phyloP scores from a whole-genome alignment of 1,140 invertebrate genomes.

The Cotesia vestalis region DNA sequence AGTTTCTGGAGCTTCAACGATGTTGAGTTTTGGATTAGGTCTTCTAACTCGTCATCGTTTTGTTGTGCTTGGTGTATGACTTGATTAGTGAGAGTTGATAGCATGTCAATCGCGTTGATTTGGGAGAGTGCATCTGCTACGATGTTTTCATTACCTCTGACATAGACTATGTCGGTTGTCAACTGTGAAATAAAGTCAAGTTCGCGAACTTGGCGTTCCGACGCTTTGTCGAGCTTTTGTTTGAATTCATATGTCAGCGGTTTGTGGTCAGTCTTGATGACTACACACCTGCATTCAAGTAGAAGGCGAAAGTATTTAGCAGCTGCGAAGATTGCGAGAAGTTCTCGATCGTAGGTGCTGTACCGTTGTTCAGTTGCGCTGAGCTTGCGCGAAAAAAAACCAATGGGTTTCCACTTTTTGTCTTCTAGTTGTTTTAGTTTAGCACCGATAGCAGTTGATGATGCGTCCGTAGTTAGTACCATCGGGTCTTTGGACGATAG shows the following conservation, averaged over 20 bases:
- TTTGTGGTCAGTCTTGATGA: slow-evolving; percentile 42
- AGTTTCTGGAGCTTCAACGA: slow-evolving; percentile 29
- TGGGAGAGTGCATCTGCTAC: slow-evolving; percentile 48
- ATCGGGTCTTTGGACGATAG: slow-evolving; percentile 3
- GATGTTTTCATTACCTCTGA: slow-evolving; percentile 46
- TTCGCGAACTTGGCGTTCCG: slow-evolving; percentile 37
- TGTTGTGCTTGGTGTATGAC: slow-evolving; percentile 42
- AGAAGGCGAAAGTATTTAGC: slow-evolving; percentile 37
- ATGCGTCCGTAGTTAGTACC: slow-evolving; percentile 5
- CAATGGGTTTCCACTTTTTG: slow-evolving; percentile 40
- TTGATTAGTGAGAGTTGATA: slow-evolving; percentile 26
- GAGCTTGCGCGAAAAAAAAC: slow-evolving; percentile 46
- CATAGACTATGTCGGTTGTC: slow-evolving; percentile 44
- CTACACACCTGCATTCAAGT: slow-evolving; percentile 1
- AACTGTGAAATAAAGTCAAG: slow-evolving; percentile 48
- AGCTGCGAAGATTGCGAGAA: slow-evolving; percentile 44
- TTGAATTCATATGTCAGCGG: slow-evolving; percentile 41
- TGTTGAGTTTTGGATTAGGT: slow-evolving; percentile 24
- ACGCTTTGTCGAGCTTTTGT: slow-evolving; percentile 24
- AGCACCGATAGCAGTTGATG: slow-evolving; percentile 36
- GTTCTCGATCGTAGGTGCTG: slow-evolving; percentile 46
- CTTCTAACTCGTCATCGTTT: slow-evolving; percentile 38
- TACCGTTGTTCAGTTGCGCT: slow-evolving; percentile 33
- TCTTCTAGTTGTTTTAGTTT: slow-evolving; percentile 33
- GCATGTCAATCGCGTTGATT: slow-evolving; percentile 33